phyloP scores from a whole-genome alignment of 2,888 invertebrate genomes.

The Unio pictorum region DNA sequence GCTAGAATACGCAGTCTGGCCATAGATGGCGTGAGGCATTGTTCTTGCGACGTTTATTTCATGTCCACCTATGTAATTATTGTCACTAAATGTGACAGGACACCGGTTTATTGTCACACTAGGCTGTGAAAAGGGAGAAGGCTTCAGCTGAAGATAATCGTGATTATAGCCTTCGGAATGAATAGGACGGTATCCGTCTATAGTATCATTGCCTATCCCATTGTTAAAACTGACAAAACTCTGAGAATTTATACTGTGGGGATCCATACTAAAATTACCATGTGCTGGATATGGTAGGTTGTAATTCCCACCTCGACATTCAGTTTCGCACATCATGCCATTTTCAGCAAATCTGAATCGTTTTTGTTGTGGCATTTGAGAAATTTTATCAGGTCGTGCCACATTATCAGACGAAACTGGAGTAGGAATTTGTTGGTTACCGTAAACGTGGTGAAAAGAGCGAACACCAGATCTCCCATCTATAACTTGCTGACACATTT shows the following conservation, averaged over 20 bases:
- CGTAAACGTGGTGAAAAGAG: constrained; percentile 26
- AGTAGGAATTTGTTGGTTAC: constrained; percentile 31
- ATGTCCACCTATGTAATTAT: too few relatives aligned
- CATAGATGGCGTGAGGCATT: too few relatives aligned
- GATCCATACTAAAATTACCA: constrained; percentile 41
- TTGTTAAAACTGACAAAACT: constrained; percentile 41
- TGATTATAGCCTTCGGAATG: constrained; percentile 24
- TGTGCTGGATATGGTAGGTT: constrained; percentile 34
- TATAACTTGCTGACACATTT: too few relatives aligned
- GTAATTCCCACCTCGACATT: constrained; percentile 35
- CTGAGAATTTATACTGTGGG: constrained; percentile 36
- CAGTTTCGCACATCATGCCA: constrained; percentile 25
- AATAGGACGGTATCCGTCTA: constrained; percentile 29
- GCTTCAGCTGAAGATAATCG: constrained; percentile 35
- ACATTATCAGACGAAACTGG: constrained; percentile 33
- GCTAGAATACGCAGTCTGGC: too few relatives aligned
- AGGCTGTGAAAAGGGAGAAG: constrained; percentile 17
- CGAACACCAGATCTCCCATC: too few relatives aligned
- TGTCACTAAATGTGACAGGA: too few relatives aligned
- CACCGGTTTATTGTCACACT: constrained; percentile 8
- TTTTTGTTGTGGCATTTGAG: constrained; percentile 24
- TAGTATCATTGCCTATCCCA: constrained; percentile 29
- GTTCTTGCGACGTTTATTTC: too few relatives aligned
- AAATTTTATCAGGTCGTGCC: constrained; percentile 27
- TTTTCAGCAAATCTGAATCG: constrained; percentile 29